Evolutionary conservation across 2,888 invertebrate genomes (phyloP).

Genomic region (Harmothoe impar): DNA sequence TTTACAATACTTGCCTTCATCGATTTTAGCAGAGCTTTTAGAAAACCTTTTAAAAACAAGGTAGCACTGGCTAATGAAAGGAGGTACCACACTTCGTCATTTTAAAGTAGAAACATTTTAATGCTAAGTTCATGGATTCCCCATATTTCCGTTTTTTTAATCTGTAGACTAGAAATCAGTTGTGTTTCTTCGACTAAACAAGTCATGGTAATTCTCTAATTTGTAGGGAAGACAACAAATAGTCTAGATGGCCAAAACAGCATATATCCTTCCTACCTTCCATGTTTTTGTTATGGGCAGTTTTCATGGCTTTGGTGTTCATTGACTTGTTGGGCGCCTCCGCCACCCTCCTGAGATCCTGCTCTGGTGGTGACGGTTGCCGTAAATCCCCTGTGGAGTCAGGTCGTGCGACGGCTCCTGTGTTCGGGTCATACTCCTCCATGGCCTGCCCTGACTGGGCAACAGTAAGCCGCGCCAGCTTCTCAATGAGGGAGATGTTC

Average conservation of each 20-base stretch:
- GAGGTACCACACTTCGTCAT: no score
- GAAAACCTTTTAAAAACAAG: neutral
- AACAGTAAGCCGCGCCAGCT: slow-evolving; percentile 76
- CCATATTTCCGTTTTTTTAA: no score
- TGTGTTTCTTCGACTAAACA: no score
- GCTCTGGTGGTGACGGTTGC: neutral
- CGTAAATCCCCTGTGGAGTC: neutral
- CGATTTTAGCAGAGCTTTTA: neutral
- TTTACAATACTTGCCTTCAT: no score
- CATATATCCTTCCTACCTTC: slow-evolving; percentile 21
- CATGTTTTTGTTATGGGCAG: slow-evolving; percentile 21
- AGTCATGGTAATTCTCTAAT: no score
- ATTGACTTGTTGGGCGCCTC: neutral
- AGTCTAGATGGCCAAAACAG: neutral
- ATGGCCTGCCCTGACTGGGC: slow-evolving; percentile 74
- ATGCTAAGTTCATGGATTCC: no score
- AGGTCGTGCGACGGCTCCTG: slow-evolving; percentile 73
- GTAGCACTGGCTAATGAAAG: no score
- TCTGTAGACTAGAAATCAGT: no score
- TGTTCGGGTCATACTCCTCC: slow-evolving; percentile 75
- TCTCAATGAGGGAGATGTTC: slow-evolving; percentile 69
- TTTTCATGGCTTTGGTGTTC: slow-evolving; percentile 23
- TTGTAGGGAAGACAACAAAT: no score
- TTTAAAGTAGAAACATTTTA: no score
- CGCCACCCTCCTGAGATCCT: neutral